A percentile compares a stretch with the other conserved stretches of the same genome.
Conservation (phyloP, 1,140 invertebrate genomes). For the Aphelinus certus region DNA sequence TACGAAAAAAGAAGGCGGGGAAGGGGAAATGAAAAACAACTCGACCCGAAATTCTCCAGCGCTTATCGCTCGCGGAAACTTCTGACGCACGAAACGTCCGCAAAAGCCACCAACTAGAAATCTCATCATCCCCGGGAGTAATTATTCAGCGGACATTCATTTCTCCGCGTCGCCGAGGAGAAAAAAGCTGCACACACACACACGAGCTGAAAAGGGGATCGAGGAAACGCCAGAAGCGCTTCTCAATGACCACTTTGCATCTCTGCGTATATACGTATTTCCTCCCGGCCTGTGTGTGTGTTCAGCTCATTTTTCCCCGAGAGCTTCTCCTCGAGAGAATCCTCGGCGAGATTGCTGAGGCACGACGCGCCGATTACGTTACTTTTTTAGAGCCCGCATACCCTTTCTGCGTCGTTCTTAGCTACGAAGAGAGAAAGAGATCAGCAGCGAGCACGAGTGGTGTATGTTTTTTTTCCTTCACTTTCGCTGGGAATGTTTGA, state of each 20-base stretch:
- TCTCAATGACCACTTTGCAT: conserved; percentile 21
- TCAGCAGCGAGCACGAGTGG: too few relatives aligned
- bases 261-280: neutral
- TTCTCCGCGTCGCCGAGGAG: neutral
- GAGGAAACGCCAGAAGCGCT: neutral
- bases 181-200: neutral
- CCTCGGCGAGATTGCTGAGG: conserved; percentile 12
- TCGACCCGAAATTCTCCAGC: neutral
- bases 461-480: too few relatives aligned
- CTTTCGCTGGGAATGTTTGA: too few relatives aligned
- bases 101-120: neutral
- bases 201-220: neutral
- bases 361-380: neutral
- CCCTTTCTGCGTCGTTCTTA: too few relatives aligned
- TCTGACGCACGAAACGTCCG: neutral
- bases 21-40: too few relatives aligned
- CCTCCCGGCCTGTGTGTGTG: neutral
- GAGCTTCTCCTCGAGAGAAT: neutral
- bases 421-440: too few relatives aligned
- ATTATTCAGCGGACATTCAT: conserved; percentile 5
- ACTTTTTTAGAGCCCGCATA: too few relatives aligned
- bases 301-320: neutral
- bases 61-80: too few relatives aligned
- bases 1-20: too few relatives aligned
- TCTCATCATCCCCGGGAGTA: neutral